phyloP scores from a whole-genome alignment of 2,888 invertebrate species.

The Lithophane ornitopus region DNA sequence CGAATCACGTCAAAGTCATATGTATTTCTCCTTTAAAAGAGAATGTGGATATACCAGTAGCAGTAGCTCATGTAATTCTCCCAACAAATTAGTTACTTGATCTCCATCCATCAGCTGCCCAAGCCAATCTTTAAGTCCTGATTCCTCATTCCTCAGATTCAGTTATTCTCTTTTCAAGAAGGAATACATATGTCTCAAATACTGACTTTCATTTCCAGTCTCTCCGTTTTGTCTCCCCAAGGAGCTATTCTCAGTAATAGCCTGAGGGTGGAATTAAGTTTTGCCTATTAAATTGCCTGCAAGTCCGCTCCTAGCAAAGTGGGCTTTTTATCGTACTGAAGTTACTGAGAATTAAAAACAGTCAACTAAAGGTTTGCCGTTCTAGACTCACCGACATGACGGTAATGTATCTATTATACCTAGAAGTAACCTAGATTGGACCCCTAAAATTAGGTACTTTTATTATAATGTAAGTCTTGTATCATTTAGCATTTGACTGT shows the following conservation, averaged over 20 bases:
- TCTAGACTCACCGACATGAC: background rate
- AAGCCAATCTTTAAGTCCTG: constrained; percentile 9
- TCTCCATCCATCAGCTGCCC: background rate
- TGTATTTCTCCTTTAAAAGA: constrained; percentile 57
- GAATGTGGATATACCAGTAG: constrained; percentile 35
- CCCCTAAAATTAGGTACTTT: background rate
- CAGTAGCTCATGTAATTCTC: background rate
- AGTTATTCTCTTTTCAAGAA: constrained; percentile 57
- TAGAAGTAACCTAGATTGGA: background rate
- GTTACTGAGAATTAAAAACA: constrained; percentile 5
- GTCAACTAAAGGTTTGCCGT: constrained; percentile 27
- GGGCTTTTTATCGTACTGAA: constrained; percentile 1
- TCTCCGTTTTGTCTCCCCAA: constrained; percentile 52
- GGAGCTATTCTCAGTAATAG: constrained; percentile 49
- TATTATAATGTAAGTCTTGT: background rate
- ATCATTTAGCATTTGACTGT: constrained; percentile 3
- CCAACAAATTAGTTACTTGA: background rate
- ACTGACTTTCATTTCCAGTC: constrained; percentile 62
- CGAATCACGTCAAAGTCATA: constrained; percentile 41
- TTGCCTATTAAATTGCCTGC: background rate
- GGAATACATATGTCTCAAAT: constrained; percentile 63
- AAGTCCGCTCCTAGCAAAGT: constrained; percentile 2
- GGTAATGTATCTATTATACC: constrained; percentile 39
- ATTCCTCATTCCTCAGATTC: constrained; percentile 24
- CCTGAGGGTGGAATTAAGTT: constrained; percentile 4